Evolutionary conservation across 2,888 invertebrate genomes (phyloP).

Genomic region (Athrips mouffetella): DNA sequence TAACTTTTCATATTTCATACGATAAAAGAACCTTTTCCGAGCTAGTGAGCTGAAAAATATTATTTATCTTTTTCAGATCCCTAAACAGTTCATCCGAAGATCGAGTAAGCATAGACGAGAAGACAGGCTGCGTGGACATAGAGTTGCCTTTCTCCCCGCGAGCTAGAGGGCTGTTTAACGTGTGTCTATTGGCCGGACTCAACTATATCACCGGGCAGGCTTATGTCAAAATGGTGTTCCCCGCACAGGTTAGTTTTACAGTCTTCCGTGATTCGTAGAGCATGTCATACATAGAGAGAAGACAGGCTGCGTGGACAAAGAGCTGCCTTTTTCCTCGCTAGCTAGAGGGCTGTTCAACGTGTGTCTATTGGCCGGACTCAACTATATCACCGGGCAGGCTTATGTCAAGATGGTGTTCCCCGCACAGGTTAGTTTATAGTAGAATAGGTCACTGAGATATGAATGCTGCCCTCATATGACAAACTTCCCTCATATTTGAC

Average conservation of each 20-base stretch:
- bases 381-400: conserved; percentile 81
- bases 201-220: conserved; percentile 81
- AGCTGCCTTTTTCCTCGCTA: conserved; percentile 55
- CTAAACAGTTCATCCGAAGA: no score
- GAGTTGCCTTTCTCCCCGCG: conserved; percentile 57
- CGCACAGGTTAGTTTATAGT: conserved; percentile 70
- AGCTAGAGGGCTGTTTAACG: conserved; percentile 79
- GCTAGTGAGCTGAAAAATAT: no score
- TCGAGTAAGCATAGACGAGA: conserved; percentile 59
- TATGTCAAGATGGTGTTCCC: conserved; percentile 86
- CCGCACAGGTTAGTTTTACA: conserved; percentile 79
- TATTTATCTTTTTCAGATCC: no score
- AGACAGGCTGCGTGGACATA: conserved; percentile 61
- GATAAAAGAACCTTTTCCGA: no score
- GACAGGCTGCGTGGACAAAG: conserved; percentile 60
- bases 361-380: conserved; percentile 83
- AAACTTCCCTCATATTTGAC: no score
- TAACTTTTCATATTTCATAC: no score
- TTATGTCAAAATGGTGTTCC: conserved; percentile 85
- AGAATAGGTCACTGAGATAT: background rate
- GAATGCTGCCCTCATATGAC: no score
- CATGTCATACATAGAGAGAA: no score
- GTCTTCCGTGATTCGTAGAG: no score
- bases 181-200: conserved; percentile 83
- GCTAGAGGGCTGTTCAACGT: conserved; percentile 80